Evolutionary conservation across 2,113 vertebrate genomes (phyloP).

Genomic region (Mesoclemmys tuberculata): DNA sequence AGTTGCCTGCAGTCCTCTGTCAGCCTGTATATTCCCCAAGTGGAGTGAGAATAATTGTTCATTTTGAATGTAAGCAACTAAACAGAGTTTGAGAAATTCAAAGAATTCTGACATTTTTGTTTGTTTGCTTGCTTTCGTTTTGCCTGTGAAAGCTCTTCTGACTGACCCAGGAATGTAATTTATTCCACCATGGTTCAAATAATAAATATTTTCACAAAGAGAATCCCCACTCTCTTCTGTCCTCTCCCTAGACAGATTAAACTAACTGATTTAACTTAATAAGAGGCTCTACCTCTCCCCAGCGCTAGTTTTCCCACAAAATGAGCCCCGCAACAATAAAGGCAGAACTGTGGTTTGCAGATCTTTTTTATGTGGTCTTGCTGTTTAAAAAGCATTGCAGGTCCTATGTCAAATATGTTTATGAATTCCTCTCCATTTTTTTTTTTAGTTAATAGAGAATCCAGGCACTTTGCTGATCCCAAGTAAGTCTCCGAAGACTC

Average conservation of each 20-base stretch:
- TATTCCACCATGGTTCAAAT: neutral
- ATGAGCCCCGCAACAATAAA: neutral
- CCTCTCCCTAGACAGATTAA: neutral
- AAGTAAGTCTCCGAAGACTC: neutral
- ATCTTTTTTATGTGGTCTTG: neutral
- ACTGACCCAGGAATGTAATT: neutral
- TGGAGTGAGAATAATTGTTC: neutral
- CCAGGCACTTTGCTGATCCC: neutral
- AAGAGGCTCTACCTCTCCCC: neutral
- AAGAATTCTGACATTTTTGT: conserved; percentile 24
- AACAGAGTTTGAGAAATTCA: conserved; percentile 16
- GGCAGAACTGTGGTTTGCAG: neutral
- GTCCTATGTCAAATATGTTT: neutral
- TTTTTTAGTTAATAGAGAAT: neutral
- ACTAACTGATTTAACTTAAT: neutral
- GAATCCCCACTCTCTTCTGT: neutral
- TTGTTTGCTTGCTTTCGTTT: neutral
- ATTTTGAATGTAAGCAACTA: conserved; percentile 13
- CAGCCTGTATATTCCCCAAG: neutral
- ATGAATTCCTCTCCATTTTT: neutral
- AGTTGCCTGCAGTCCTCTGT: neutral
- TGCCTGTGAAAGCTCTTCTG: neutral
- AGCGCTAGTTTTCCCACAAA: neutral
- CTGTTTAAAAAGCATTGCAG: neutral
- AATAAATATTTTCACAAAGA: neutral